Evolutionary conservation across 2,888 invertebrate genomes (phyloP), one percentile per base, ranked within the genome.

Genomic region (Geophilus truncorum): DNA sequence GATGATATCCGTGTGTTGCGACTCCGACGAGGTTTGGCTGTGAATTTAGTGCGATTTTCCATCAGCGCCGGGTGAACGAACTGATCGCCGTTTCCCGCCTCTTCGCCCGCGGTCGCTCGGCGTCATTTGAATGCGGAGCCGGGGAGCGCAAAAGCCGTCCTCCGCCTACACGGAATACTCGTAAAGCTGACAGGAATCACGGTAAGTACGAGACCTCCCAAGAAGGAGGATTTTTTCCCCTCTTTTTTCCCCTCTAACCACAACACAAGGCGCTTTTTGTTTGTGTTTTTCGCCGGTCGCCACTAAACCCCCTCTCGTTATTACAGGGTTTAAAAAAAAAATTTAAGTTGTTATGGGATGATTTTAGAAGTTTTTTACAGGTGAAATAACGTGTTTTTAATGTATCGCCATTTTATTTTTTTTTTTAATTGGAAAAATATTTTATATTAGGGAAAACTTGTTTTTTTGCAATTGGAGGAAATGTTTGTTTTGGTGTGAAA

Each of bases 101-200:
- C 15, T 18, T 4, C 5, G 57, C 57, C 21, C 57, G 51, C 51
- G 51, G 51, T 57, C 57, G 57, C 1, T 18, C 18, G 57, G 18
- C 57, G 1, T n/a, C 15, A 2, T 57, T 5, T n/a, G 21, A 1
- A 51, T 18, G 57, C 57, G 57, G 57, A 57, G 57, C 23, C 57
- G 57, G 57, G 57, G 1, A 57, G 57, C 57, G 57, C 1, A 18
- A 5, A 57, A 57, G 57, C 57, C 57, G 57, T 15, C 51, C 51
- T 5, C 51, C 51, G 51, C 51, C 51, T 5, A 5, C 5, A 57
- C 57, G 57, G 57, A 57, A 23, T 57, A 57, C 57, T 57, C 57
- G 57, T 57, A 57, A 57, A 57, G 57, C 57, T 57, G 57, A 57
- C 57, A 57, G 57, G 57, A 57, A 57, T 57, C 57, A 57, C 57